These are phyloP conservation scores for Xylota sylvarum DNA, from an alignment of 2,888 invertebrate species.

Conservation along the genomic window DNA sequence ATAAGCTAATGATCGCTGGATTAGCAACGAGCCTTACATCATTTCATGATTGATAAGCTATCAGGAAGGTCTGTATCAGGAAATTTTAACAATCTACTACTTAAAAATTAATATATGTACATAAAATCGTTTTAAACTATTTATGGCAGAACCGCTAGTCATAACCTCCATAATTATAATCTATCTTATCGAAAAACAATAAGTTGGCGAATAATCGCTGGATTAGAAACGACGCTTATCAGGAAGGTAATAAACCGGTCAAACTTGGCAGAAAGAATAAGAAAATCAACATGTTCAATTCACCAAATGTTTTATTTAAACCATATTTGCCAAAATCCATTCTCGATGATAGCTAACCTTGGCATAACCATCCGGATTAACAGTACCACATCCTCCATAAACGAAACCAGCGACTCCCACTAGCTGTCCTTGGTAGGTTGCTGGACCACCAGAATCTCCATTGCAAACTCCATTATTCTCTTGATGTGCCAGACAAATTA, in stretches of 20 bases:
- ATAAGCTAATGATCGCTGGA: background rate
- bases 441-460: slow-evolving; percentile 82
- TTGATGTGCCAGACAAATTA: slow-evolving; percentile 80
- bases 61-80: background rate
- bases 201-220: too few relatives aligned
- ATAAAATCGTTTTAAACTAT: too few relatives aligned
- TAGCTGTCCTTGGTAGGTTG: slow-evolving; percentile 79
- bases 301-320: slow-evolving; percentile 26
- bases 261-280: background rate
- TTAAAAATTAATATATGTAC: too few relatives aligned
- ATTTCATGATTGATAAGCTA: slow-evolving; percentile 1
- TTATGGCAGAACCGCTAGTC: too few relatives aligned
- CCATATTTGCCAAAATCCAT: slow-evolving; percentile 79
- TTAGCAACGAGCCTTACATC: background rate
- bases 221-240: background rate
- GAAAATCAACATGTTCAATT: slow-evolving; percentile 46
- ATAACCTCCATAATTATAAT: too few relatives aligned
- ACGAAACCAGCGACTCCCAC: slow-evolving; percentile 81
- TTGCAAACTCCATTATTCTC: slow-evolving; percentile 81
- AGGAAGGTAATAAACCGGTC: background rate
- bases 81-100: too few relatives aligned
- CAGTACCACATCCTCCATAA: slow-evolving; percentile 81
- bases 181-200: too few relatives aligned
- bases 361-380: slow-evolving; percentile 81
- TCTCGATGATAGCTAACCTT: slow-evolving; percentile 79